A percentile compares a stretch with the other conserved stretches of the same genome.
Conservation (phyloP, 2,113 vertebrate genomes). For the Colinus virginianus region DNA sequence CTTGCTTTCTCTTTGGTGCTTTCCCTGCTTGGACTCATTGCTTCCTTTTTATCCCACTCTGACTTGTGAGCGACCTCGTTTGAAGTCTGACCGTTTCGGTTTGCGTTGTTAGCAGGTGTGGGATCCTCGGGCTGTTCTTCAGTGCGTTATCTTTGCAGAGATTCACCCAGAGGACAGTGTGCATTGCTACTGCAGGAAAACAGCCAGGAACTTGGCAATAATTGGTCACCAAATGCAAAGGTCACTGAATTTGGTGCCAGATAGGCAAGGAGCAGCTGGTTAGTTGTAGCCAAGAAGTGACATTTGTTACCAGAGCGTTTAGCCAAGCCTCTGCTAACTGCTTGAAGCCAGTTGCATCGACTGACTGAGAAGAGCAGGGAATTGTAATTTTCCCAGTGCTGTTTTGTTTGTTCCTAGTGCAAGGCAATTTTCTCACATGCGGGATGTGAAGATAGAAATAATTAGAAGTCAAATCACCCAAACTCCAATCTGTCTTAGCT, state of each 20-base stretch:
- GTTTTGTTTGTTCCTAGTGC: not conserved
- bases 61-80: not conserved
- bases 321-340: not conserved
- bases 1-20: not conserved
- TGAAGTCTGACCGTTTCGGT: not conserved
- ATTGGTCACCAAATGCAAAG: not conserved
- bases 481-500: not conserved
- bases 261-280: not conserved
- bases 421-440: not conserved
- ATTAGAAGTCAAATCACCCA: not conserved
- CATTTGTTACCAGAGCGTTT: not conserved
- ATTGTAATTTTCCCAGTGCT: not conserved
- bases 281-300: not conserved
- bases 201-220: not conserved
- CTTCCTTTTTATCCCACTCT: not conserved
- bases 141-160: rapidly evolving
- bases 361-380: not conserved
- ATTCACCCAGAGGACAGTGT: not conserved
- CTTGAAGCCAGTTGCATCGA: not conserved
- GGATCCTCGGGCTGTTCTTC: not conserved
- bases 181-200: not conserved
- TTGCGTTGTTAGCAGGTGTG: not conserved
- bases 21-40: not conserved
- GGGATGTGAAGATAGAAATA: not conserved
- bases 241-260: not conserved